Evolutionary conservation across 2,888 invertebrate genomes (phyloP), one percentile per base, ranked within the genome.

Genomic region (Pimpla rufipes): DNA sequence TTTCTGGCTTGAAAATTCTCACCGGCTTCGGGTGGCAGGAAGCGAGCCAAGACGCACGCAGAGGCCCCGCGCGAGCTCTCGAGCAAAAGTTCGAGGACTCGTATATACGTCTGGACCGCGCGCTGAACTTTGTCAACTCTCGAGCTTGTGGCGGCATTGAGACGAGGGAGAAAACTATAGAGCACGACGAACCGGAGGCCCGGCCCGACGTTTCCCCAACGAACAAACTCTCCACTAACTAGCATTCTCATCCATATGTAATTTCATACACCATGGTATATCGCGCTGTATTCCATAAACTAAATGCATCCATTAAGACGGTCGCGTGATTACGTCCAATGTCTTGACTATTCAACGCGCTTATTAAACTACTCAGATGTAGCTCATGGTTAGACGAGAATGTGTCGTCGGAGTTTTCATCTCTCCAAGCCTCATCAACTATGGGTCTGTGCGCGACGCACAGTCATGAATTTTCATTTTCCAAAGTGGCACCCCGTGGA

Each of bases 401-500:
- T 50, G 57, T 13, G 21, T 47, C 10, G 55, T 64, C 10, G 37
- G 23, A 35, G 66, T 29, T 37, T 16, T 66, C 13, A 37, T 18
- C 62, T 75, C 11, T 5, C 1, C 37, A n/a, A 50, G 29, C 50
- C 13, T 37, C 35, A 21, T 10, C n/a, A 21, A 67, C 40, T 16
- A 16, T 40, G 2, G 37, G 23, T 37, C 52, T 21, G 3, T 18
- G 1, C 10, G 45, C 8, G 29, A 6, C 50, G 37, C 45, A n/a
- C n/a, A n/a, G n/a, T n/a, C 73, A 80, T 80, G 77, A 83, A 83
- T 83, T 80, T 83, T 77, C 73, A 80, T 80, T 74, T 68, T 21
- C 47, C 42, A 55, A 83, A 83, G 76, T 80, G 68, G 40, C 71
- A 62, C 18, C 29, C 37, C 42, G 74, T 64, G 40, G 29, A 71